Conservation (phyloP, 2,797 vertebrate genomes). For the Tarsius wallacei region DNA sequence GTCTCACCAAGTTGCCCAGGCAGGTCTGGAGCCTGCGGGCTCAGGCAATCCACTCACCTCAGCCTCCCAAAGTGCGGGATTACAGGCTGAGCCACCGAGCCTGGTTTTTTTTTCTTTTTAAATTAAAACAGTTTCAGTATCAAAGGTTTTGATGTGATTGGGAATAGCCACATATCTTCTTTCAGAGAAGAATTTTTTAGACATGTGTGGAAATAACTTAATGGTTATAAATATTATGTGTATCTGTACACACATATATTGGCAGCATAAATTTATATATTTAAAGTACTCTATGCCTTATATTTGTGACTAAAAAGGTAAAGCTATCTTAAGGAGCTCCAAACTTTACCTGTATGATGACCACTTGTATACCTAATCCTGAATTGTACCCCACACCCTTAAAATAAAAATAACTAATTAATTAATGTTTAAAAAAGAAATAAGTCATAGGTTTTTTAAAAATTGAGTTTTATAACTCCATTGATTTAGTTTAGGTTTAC, state of each 20-base stretch:
- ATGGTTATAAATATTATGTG: conserved; percentile 27
- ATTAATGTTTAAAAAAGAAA: no score
- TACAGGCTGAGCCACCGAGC: no score
- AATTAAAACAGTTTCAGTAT: conserved; percentile 15
- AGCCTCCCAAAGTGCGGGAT: no score
- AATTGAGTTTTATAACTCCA: conserved; percentile 49
- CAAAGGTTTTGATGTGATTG: conserved; percentile 53
- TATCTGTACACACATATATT: neutral
- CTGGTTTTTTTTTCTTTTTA: neutral
- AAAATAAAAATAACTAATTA: no score
- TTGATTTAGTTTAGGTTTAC: conserved; percentile 20
- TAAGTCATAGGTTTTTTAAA: neutral
- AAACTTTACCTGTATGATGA: no score
- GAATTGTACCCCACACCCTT: no score
- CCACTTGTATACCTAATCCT: no score
- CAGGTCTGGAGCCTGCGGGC: no score
- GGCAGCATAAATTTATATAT: neutral
- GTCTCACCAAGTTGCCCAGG: no score
- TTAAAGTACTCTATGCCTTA: neutral
- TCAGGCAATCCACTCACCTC: no score
- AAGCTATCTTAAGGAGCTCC: neutral
- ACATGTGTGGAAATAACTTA: conserved; percentile 25
- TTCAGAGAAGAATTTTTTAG: conserved; percentile 64
- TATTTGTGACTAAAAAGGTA: conserved; percentile 23
- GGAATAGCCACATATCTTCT: conserved; percentile 24